Evolutionary conservation across 2,888 invertebrate species (phyloP).

Genomic region (Axea sp.): DNA sequence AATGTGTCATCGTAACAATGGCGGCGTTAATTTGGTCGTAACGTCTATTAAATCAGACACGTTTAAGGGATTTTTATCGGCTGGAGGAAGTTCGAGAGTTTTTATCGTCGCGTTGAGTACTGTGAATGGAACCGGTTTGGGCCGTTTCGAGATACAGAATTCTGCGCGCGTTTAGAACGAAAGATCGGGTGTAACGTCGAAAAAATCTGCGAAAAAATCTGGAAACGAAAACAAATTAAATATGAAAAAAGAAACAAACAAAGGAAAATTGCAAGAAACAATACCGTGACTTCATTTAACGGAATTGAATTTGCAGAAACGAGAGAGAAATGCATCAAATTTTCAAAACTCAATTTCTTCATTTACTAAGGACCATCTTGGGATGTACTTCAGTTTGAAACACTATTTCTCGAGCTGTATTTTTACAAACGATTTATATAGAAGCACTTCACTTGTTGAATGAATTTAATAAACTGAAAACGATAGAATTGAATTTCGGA

Average conservation of each 20-base stretch:
- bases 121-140: constrained; percentile 49
- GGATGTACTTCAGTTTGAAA: neutral
- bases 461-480: too few species aligned
- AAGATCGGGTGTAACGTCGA: neutral
- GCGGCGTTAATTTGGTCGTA: constrained; percentile 41
- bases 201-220: too few species aligned
- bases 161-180: constrained; percentile 4
- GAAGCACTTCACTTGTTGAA: too few species aligned
- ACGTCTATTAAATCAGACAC: constrained; percentile 41
- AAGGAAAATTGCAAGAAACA: neutral
- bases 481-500: too few species aligned
- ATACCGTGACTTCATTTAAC: neutral
- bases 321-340: neutral
- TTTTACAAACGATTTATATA: too few species aligned
- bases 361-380: constrained; percentile 1
- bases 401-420: constrained; percentile 28
- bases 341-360: constrained; percentile 14
- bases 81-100: constrained; percentile 8
- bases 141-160: neutral
- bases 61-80: constrained; percentile 36
- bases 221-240: too few species aligned
- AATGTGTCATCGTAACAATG: constrained; percentile 27
- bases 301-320: constrained; percentile 2
- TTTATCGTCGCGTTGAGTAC: constrained; percentile 36
- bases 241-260: neutral